Evolutionary conservation across 2,113 vertebrate genomes (phyloP).

Genomic region (Anhinga anhinga): DNA sequence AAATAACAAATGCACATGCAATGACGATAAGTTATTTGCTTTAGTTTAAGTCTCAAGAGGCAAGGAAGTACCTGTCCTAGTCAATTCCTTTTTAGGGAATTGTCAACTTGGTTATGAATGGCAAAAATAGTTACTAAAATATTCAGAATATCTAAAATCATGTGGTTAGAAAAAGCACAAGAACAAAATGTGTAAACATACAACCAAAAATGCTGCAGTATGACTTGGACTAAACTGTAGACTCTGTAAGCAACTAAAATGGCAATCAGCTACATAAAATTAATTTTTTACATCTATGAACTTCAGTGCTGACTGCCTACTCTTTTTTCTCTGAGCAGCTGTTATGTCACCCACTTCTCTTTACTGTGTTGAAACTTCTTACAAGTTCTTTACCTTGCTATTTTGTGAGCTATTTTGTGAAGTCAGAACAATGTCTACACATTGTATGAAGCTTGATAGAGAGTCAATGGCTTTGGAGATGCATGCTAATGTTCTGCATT

Average conservation of each 20-base stretch:
- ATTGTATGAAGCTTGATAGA: neutral
- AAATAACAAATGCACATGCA: neutral
- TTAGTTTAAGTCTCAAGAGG: neutral
- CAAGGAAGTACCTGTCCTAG: neutral
- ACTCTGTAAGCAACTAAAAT: neutral
- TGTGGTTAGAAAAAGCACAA: neutral
- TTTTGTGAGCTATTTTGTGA: neutral
- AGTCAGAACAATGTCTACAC: neutral
- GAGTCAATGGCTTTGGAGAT: neutral
- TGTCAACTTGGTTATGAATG: neutral
- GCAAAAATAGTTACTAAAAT: neutral
- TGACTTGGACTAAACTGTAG: neutral
- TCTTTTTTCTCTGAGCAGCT: neutral
- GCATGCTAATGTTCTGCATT: neutral
- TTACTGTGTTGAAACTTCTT: neutral
- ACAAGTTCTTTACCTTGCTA: neutral
- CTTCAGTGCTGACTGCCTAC: neutral
- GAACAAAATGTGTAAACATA: neutral
- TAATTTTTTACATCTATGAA: neutral
- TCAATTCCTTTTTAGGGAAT: neutral
- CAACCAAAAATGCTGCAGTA: neutral
- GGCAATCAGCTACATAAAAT: neutral
- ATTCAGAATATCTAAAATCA: neutral
- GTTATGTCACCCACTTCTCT: neutral
- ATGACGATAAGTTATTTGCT: neutral